A percentile compares a stretch with the other conserved stretches of the same genome.
These are phyloP conservation scores for Lycia hirtaria DNA, from an alignment of 2,888 invertebrate species.

Conservation along the genomic window DNA sequence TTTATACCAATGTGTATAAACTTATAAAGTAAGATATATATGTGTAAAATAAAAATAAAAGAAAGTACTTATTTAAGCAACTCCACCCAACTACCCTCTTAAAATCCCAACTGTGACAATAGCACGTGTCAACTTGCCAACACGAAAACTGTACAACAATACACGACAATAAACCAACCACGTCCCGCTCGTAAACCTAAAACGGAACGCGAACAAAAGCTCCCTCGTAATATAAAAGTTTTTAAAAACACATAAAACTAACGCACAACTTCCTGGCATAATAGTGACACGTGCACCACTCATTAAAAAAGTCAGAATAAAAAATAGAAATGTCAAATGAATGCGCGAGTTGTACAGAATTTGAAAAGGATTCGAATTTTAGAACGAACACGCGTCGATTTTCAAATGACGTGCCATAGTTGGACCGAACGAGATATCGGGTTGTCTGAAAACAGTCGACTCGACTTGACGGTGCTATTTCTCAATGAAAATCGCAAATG, in stretches of 20 bases:
- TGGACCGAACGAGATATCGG: slow-evolving; percentile 1
- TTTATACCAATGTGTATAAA: no score
- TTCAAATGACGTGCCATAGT: slow-evolving; percentile 35
- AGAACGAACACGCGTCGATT: slow-evolving; percentile 44
- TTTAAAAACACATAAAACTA: slow-evolving; percentile 43
- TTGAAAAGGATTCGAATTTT: slow-evolving; percentile 50
- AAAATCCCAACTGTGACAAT: slow-evolving; percentile 4
- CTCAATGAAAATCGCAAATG: slow-evolving; percentile 8
- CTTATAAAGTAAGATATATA: no score
- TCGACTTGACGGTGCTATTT: background rate
- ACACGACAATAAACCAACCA: slow-evolving; percentile 32
- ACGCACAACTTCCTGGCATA: slow-evolving; percentile 45
- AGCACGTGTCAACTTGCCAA: slow-evolving; percentile 16
- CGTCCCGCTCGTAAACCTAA: slow-evolving; percentile 39
- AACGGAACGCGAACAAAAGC: slow-evolving; percentile 39
- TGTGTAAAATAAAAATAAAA: no score
- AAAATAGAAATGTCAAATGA: slow-evolving; percentile 48
- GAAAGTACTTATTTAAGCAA: background rate
- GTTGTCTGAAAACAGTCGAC: slow-evolving; percentile 7
- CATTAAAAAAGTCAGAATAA: slow-evolving; percentile 33
- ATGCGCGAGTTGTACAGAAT: slow-evolving; percentile 44
- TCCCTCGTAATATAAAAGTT: slow-evolving; percentile 35
- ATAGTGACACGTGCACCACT: slow-evolving; percentile 44
- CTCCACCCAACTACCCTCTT: no score
- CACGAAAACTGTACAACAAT: slow-evolving; percentile 30